Evolutionary conservation across 2,797 vertebrate species (phyloP).

Genomic region (Poeciliopsis turneri): DNA sequence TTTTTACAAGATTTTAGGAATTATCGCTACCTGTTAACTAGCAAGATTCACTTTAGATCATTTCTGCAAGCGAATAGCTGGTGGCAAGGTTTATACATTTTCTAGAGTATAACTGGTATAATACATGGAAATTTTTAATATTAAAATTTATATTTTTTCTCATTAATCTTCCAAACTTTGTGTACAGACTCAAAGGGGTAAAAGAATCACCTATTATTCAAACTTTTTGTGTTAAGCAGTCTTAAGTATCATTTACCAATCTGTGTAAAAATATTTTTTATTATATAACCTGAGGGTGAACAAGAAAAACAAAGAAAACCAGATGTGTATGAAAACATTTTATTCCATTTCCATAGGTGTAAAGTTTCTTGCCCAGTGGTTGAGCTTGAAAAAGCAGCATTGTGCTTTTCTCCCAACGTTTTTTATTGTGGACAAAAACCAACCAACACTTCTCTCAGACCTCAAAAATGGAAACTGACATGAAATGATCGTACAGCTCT

Average conservation of each 20-base stretch:
- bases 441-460: slow-evolving; percentile 13
- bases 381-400: slow-evolving; percentile 59
- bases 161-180: neutral
- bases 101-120: neutral
- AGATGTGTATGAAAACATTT: slow-evolving; percentile 68
- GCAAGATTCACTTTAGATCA: neutral
- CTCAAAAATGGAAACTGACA: slow-evolving; percentile 36
- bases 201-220: neutral
- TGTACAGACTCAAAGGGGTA: neutral
- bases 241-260: neutral
- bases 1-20: neutral
- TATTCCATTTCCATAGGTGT: slow-evolving; percentile 74
- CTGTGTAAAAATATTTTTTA: neutral
- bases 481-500: slow-evolving; percentile 28
- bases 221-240: neutral
- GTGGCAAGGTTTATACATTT: neutral
- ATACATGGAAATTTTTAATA: neutral
- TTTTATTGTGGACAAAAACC: slow-evolving; percentile 25
- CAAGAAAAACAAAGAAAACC: slow-evolving; percentile 3
- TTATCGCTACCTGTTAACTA: neutral
- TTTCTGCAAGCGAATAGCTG: neutral
- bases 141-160: neutral
- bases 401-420: slow-evolving; percentile 30
- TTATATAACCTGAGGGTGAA: neutral
- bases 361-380: slow-evolving; percentile 67